Base-by-base conservation (phyloP, 2,113 vertebrate genomes). In the Quiscalus mexicanus region DNA sequence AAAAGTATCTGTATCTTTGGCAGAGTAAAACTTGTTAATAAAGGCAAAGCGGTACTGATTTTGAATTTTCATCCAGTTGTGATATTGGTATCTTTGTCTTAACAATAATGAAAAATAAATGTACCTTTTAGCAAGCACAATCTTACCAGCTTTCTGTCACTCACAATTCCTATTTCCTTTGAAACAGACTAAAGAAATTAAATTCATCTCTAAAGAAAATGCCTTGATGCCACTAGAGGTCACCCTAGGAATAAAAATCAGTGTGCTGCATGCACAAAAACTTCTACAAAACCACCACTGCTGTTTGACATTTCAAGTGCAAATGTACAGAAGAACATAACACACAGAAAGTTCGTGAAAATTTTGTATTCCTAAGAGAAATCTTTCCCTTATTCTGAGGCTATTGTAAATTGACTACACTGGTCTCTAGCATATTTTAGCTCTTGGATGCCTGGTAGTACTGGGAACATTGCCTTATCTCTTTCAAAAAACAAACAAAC, bases 141-240 rank as follows among this genome's bases (percentile, higher is more conserved):
- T 45, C 25, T 94, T 65, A 91, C 6, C 18, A 87, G 58, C 10
- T 60, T 93, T 84, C 62, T 93, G 28, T 90, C 60, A 53, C 19
- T 82, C 35, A 89, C 65, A 88, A 93, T 93, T 95, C 19, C 17
- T 42, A 15, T 94, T 89, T 47, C 30, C 15, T 81, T 31, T 49
- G 8, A 89, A 77, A 49, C 4, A 58, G 20, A 82, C 16, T 17
- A 12, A 71, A 37, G 42, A 88, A 74, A 53, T 37, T 8, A 82
- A 82, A 83, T 4, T 17, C 42, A 27, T 42, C 25, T 14, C 22
- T 91, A 45, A 91, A 30, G 44, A 33, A 33, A 75, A 20, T 53
- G 64, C 30, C 21, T 70, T 47, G 28, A 71, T 13, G 64, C 96
- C 97, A 96, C 95, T 87, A 97, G 98, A 95, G 96, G 97, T 83